Base-by-base conservation (phyloP, 2,113 vertebrate species). In the Pungitius pungitius region DNA sequence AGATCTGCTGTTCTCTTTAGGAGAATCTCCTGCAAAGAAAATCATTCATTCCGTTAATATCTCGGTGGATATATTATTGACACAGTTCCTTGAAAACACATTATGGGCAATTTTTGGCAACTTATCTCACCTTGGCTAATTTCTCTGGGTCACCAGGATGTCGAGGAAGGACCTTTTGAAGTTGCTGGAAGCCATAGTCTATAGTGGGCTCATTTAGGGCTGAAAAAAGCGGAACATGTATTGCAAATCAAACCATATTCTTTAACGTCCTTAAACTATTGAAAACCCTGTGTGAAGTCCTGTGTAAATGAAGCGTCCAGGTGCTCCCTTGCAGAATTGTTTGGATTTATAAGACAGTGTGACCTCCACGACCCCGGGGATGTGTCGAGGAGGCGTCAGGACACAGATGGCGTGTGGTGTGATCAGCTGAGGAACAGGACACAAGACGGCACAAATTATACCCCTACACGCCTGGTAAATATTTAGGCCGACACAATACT, bases 261-360 rank as follows among this genome's bases (percentile, higher is more conserved):
- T 37, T 30, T 27, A 71, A 64, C 20, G 33, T 8, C 2, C 1
- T 67, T 3, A 26, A 24, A 26, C 2, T 26, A 6, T 37, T 51
- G 8, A 66, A 52, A 52, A 17, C 13, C 8, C 17, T n/a, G 27
- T 5, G 20, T 17, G 54, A 59, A 20, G 26, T 68, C 1, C 98
- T 94, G 98, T 99, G 90, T 99, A 99, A 86, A 99, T 99, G 91
- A 99, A 99, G 89, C 98, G 96, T 51, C 98, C 98, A 0, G 98
- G 98, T 0, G 96, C 96, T 42, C 98, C 98, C 89, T 99, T 99
- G 94, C 98, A 99, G 90, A 99, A 99, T 85, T 99, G 98, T 77
- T 99, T 99, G 37, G 98, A 99, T 94, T 99, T 99, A 84, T 99
- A 99, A 1, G 98, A 99, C 51, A 99, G 81, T 67, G 97, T 99